These are phyloP conservation scores for Drosophila subpulchrella DNA, from an alignment of 1,140 invertebrate species.

Conservation along the genomic window DNA sequence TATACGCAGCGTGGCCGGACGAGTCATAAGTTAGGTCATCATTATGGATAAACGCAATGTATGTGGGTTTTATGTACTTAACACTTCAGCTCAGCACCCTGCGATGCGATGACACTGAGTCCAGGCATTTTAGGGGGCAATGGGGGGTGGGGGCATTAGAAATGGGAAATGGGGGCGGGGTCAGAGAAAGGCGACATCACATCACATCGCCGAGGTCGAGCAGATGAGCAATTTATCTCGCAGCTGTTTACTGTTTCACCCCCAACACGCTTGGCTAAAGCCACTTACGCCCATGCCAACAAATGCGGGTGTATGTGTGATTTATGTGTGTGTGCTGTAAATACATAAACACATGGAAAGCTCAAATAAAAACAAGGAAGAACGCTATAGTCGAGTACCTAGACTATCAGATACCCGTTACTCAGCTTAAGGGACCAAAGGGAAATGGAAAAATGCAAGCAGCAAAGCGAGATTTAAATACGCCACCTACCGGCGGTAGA, in stretches of 20 bases:
- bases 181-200: slow-evolving; percentile 25
- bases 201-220: slow-evolving; percentile 65
- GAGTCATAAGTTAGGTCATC: slow-evolving; percentile 80
- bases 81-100: slow-evolving; percentile 71
- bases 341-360: slow-evolving; percentile 78
- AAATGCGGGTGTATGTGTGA: slow-evolving; percentile 44
- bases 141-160: background rate
- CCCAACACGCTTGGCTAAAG: slow-evolving; percentile 72
- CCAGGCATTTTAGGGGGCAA: slow-evolving; percentile 3
- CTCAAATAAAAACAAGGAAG: slow-evolving; percentile 64
- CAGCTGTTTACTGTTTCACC: slow-evolving; percentile 80
- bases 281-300: slow-evolving; percentile 67
- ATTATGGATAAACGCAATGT: slow-evolving; percentile 81
- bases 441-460: no score
- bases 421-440: no score
- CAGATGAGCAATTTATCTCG: slow-evolving; percentile 83
- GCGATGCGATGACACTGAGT: slow-evolving; percentile 52
- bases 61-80: slow-evolving; percentile 80
- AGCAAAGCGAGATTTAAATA: no score
- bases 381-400: no score
- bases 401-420: no score
- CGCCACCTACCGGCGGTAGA: no score
- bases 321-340: slow-evolving; percentile 74
- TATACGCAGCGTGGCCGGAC: slow-evolving; percentile 63
- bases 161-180: background rate